Base-by-base conservation (phyloP, 2,113 vertebrate species). In the pig (Sus scrofa) region DNA sequence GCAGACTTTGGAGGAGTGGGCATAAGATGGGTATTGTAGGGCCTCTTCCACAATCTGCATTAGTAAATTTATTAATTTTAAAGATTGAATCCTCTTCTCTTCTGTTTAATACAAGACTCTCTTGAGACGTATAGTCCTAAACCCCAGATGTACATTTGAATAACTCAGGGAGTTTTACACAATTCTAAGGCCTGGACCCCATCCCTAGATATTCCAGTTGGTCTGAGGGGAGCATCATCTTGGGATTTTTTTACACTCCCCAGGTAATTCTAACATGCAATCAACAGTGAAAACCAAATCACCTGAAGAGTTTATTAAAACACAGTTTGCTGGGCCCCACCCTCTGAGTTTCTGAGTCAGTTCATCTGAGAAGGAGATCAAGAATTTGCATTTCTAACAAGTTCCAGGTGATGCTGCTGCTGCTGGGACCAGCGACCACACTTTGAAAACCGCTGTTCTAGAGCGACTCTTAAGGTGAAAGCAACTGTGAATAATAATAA, bases 1-100 rank as follows among this genome's bases (percentile, higher is more conserved):
- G 44, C 14, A 44, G 4, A 54, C 26, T 86, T 77, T 56, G 32
- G 24, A 63, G 26, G 11, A 70, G 16, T 2, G 7, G 24, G 24
- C 6, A 75, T 32, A 85, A 30, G 52, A 88, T 30, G 5, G 6
- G 13, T 68, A n/a, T 65, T 34, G 82, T 96, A 81, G 77, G 71
- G 12, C 58, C 8, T 93, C 63, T 91, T 67, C 32, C 62, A 44
- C 79, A 91, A 71, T 14, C 9, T 65, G 54, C 13, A 12, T 91
- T 92, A 68, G 75, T 93, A 70, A 82, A 67, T 58, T 39, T 95
- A 92, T 18, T 50, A 37, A 78, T 71, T 86, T 71, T 65, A 62
- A 95, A 89, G 44, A 91, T 44, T 89, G n/a, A 86, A 65, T 93
- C n/a, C 81, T 65, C 3, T 22, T 73, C 54, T 65, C 9, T 83